phyloP scores from a whole-genome alignment of 2,797 vertebrate genomes.

The Acrossocheilus fasciatus region DNA sequence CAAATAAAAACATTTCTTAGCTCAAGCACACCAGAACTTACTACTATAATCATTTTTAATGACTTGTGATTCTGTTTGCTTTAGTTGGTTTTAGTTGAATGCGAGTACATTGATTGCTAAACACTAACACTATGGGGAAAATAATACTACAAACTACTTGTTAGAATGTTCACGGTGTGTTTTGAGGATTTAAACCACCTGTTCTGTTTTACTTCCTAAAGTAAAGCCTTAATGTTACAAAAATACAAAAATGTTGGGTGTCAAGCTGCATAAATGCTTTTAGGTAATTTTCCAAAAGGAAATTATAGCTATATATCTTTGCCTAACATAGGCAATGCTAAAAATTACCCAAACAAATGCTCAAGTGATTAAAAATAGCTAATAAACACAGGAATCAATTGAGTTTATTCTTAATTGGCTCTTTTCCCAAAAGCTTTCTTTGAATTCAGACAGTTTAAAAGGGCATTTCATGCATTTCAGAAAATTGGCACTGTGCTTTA shows the following conservation, averaged over 20 bases:
- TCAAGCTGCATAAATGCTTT: background rate
- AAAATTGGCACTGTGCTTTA: background rate
- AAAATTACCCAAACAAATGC: background rate
- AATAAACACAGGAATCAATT: background rate
- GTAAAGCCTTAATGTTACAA: slow-evolving; percentile 18
- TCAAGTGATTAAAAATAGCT: background rate
- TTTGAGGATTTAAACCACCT: background rate
- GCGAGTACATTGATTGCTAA: background rate
- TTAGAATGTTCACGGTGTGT: background rate
- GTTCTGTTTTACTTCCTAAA: background rate
- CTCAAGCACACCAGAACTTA: background rate
- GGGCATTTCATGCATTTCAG: background rate
- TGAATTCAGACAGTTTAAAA: background rate
- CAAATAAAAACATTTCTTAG: slow-evolving; percentile 19
- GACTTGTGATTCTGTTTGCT: background rate
- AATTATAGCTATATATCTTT: background rate
- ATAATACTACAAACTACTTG: background rate
- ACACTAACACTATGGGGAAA: slow-evolving; percentile 26
- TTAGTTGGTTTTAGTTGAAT: slow-evolving; percentile 23
- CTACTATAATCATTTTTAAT: slow-evolving; percentile 1
- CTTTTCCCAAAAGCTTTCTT: background rate
- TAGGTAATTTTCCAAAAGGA: background rate
- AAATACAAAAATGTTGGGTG: slow-evolving; percentile 7
- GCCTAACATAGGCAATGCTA: background rate
- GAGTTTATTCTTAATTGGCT: background rate